Base-by-base conservation (phyloP, 23 tunicate genomes). In the Diplosoma virens region DNA sequence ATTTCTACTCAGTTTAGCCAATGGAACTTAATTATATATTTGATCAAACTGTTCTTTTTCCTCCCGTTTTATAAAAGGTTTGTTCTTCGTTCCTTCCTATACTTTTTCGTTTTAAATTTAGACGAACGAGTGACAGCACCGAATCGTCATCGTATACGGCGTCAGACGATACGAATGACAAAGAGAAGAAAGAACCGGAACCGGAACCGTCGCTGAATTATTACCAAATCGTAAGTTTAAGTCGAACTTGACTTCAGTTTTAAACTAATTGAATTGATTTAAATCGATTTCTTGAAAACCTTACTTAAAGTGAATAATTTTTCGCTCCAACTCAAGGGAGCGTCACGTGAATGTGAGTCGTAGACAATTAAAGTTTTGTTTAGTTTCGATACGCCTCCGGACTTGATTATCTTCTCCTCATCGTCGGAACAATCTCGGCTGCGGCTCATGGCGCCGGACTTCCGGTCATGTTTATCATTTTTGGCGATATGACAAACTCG, bases 401-500 rank as follows among this genome's bases (percentile, higher is more conserved):
- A 1, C 25, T 60, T 21, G 95, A 88, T 47, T 66, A 67, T n/a
- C 21, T 88, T 17, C 56, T 67, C 20, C 48, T 88, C 1, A 18
- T 83, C 29, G 17, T 76, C 1, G 95, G 88, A 7, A 88, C 83
- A 34, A 56, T 88, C 28, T 58, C 83, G 6, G 95, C 95, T 7
- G 79, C 87, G 1, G 80, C 59, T 11, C 87, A 85, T 67, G 95
- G 95, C 0, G 95, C 95, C 0, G 88, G 93, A 16, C 71, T 88
- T 32, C 95, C 95, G 18, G 72, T 88, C 34, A 88, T 88, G 88
- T 88, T 88, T 33, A 83, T 88, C 5, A 27, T 88, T n/a, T 88
- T 88, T 69, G 88, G 88, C n/a, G 82, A 88, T 35, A 88, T 88
- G 95, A 88, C 95, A 0, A 78, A 88, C 34, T 58, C 67, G 28